These are phyloP conservation scores for Oryzias dopingdopingensis DNA, from an alignment of 2,797 vertebrate genomes.

Conservation along the genomic window DNA sequence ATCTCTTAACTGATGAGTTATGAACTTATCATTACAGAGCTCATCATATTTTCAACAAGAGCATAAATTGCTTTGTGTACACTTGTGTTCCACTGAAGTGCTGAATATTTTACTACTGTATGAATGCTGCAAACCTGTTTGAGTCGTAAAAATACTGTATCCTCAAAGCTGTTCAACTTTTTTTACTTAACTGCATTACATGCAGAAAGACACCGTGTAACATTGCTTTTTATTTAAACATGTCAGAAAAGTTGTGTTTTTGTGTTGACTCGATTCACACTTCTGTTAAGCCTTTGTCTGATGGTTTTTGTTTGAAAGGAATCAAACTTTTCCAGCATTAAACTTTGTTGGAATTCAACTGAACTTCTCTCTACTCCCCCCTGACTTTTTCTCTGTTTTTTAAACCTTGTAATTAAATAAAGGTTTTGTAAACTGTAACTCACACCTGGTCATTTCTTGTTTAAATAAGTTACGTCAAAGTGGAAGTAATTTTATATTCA, in stretches of 20 bases:
- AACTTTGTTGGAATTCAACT: no score
- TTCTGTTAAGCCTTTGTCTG: constrained; percentile 4
- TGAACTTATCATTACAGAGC: constrained; percentile 29
- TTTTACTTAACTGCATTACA: constrained; percentile 15
- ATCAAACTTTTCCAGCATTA: not conserved
- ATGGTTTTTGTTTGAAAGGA: constrained; percentile 10
- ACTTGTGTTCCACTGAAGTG: constrained; percentile 14
- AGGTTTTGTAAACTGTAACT: no score
- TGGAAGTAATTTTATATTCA: no score
- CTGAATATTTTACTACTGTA: constrained; percentile 18
- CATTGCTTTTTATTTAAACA: constrained; percentile 1
- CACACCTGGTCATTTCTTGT: no score
- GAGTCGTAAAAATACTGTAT: constrained; percentile 21
- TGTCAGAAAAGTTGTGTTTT: constrained; percentile 7
- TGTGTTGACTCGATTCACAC: not conserved
- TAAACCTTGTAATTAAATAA: no score
- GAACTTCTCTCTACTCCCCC: no score
- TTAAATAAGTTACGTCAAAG: no score
- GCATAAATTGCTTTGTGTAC: constrained; percentile 12
- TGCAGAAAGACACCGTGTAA: constrained; percentile 5
- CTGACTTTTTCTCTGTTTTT: no score
- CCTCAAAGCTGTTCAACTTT: constrained; percentile 17
- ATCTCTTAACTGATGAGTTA: constrained; percentile 21
- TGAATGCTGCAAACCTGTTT: constrained; percentile 16
- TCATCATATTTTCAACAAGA: constrained; percentile 17